Evolutionary conservation across 2,888 invertebrate genomes (phyloP).

Genomic region (Himalopsyche kuldschensis): DNA sequence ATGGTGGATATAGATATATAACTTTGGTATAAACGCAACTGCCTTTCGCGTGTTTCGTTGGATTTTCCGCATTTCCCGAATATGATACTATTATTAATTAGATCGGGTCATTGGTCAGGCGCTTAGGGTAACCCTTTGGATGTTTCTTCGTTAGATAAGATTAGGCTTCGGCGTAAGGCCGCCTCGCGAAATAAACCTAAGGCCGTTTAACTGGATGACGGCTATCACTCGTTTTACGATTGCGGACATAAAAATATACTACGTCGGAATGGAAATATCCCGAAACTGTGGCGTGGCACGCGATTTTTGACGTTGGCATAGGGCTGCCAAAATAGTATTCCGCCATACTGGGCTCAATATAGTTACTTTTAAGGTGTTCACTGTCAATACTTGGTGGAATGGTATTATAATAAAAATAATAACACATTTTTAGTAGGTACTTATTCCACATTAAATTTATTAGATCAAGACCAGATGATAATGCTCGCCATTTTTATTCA

Average conservation of each 20-base stretch:
- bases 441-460: too few relatives aligned
- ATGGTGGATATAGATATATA: too few relatives aligned
- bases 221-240: conserved; percentile 3
- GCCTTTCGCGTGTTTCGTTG: too few relatives aligned
- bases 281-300: not conserved
- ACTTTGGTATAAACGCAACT: too few relatives aligned
- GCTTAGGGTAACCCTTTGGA: not conserved
- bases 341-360: too few relatives aligned
- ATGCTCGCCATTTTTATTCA: too few relatives aligned
- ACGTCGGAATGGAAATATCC: not conserved
- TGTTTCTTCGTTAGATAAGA: not conserved
- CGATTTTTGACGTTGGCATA: not conserved
- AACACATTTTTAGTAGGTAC: too few relatives aligned
- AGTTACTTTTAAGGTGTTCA: too few relatives aligned
- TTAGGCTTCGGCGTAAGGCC: not conserved
- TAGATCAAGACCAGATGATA: too few relatives aligned
- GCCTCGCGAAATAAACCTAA: not conserved
- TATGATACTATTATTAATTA: not conserved
- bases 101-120: not conserved
- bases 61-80: too few relatives aligned
- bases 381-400: too few relatives aligned
- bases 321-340: not conserved
- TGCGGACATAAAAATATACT: conserved; percentile 25
- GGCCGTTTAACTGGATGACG: not conserved
- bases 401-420: too few relatives aligned